Percentiles rank a stretch among this genome's conserved stretches.
Conservation (phyloP, 2,797 vertebrate genomes). For the Orientallactaga sibirica region DNA sequence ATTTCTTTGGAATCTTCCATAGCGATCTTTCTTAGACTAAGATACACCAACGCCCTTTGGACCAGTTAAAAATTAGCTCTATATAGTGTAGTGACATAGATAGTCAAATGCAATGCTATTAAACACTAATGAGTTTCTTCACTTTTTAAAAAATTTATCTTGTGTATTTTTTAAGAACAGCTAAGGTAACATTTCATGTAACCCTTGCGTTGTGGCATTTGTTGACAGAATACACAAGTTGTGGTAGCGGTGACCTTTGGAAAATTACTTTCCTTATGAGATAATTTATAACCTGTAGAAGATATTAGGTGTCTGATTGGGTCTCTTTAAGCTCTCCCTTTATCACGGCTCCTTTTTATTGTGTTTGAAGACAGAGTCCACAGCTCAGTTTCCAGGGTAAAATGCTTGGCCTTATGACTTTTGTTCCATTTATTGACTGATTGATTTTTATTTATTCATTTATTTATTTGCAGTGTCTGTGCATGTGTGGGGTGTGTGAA, state of each 20-base stretch:
- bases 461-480: too few species aligned
- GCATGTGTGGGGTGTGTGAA: too few species aligned
- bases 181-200: not conserved
- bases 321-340: conserved; percentile 37
- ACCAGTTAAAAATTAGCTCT: not conserved
- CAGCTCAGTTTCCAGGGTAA: conserved; percentile 8
- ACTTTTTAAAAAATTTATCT: conserved; percentile 20
- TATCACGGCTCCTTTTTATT: conserved; percentile 57
- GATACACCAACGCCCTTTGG: not conserved
- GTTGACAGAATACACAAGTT: conserved; percentile 35
- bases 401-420: not conserved
- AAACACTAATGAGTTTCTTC: conserved; percentile 39
- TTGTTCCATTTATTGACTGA: too few species aligned
- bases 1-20: conserved; percentile 44
- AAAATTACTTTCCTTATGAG: conserved; percentile 68
- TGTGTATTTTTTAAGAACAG: conserved; percentile 28
- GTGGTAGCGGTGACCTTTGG: conserved; percentile 60
- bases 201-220: conserved; percentile 1
- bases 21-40: conserved; percentile 48
- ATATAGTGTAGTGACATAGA: not conserved
- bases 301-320: conserved; percentile 39
- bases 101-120: not conserved
- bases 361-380: not conserved
- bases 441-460: too few species aligned
- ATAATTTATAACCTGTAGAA: conserved; percentile 70